Base-by-base conservation (phyloP, 1,140 invertebrate species). In the Hydropsyche tenuis region DNA sequence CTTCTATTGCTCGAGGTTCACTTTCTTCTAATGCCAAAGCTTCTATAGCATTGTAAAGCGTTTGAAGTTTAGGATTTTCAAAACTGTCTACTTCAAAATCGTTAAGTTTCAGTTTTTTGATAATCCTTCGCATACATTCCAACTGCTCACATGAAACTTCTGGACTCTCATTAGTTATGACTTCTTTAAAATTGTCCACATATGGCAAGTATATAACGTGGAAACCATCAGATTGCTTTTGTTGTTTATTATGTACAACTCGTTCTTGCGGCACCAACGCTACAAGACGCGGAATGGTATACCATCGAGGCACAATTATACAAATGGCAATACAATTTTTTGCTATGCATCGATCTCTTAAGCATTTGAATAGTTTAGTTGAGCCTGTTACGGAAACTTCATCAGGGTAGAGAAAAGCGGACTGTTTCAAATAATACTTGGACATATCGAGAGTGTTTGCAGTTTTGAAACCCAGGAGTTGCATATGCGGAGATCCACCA, bases 61-160 rank as follows among this genome's bases (percentile, higher is more conserved):
- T 72, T 62, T 74, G 72, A 14, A 78, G 68, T 65, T 78, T 72
- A 0, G 77, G 77, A 70, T 78, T 78, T 69, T 74, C 72, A 65
- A 78, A 76, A 20, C 27, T 69, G 14, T 73, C 72, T 0, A 46
- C 45, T 9, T 30, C 16, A n/a, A n/a, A 9, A 37, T 37, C 30
- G 22, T 60, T 37, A 65, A 74, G 53, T 48, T 70, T 76, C n/a
- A 78, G 69, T 48, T 76, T 75, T 6, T 69, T 64, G 1, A 78
- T 45, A 18, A 78, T 74, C 60, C 69, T 75, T 65, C 72, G 37
- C 20, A 73, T 45, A n/a, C 77, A 78, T 9, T 63, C 3, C 12
- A 71, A 22, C 60, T 78, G 74, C 51, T 75, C 74, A 0, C 43
- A 43, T 0, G 77, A 73, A 5, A 51, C 69, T 25, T 73, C 30